phyloP scores from a whole-genome alignment of 2,888 invertebrate genomes.

The Linnaemya vulpina region DNA sequence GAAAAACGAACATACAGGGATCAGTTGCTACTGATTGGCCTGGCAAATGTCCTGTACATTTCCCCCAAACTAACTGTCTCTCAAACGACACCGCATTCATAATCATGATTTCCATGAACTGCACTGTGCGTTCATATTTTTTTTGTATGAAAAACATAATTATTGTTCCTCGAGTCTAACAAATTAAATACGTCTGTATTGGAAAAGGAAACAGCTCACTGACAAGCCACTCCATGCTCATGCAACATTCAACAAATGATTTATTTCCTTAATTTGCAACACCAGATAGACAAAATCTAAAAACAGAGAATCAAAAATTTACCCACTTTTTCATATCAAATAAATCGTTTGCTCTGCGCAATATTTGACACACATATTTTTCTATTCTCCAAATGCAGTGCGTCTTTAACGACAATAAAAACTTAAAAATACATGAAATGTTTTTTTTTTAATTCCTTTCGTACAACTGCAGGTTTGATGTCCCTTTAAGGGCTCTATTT shows the following conservation, averaged over 20 bases:
- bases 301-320: background rate
- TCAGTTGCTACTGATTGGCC: too few relatives aligned
- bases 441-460: background rate
- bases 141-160: background rate
- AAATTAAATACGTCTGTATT: slow-evolving; percentile 1
- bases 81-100: too few relatives aligned
- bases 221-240: background rate
- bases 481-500: slow-evolving; percentile 72
- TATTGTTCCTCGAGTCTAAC: background rate
- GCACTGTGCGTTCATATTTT: too few relatives aligned
- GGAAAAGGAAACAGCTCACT: too few relatives aligned
- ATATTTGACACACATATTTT: slow-evolving; percentile 78
- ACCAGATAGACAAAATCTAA: background rate
- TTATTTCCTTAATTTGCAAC: background rate
- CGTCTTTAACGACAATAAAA: slow-evolving; percentile 47
- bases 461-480: slow-evolving; percentile 71
- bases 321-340: slow-evolving; percentile 33
- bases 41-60: too few relatives aligned
- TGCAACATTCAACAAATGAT: slow-evolving; percentile 6
- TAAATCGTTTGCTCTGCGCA: slow-evolving; percentile 75
- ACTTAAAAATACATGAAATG: slow-evolving; percentile 9
- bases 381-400: slow-evolving; percentile 38
- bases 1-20: too few relatives aligned
- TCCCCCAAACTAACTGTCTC: too few relatives aligned
- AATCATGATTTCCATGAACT: too few relatives aligned